These are phyloP conservation scores for Spodoptera picta DNA, from an alignment of 2,888 invertebrate genomes.

Conservation along the genomic window DNA sequence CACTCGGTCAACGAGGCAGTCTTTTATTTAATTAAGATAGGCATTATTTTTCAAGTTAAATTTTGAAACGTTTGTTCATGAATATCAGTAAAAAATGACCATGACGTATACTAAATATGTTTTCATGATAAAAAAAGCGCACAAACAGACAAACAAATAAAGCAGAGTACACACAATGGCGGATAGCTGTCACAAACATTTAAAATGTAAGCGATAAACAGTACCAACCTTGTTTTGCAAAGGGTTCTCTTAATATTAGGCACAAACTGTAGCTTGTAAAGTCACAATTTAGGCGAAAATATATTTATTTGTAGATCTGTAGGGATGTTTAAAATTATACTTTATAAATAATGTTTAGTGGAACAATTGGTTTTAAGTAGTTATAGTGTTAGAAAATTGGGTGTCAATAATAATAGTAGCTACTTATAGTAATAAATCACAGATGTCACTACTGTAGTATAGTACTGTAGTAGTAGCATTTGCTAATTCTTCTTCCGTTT, in stretches of 20 bases:
- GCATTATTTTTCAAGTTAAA: too few species aligned
- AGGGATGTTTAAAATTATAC: not conserved
- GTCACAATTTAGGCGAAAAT: constrained; percentile 6
- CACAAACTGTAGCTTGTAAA: constrained; percentile 14
- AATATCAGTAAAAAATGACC: not conserved
- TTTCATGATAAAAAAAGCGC: constrained; percentile 27
- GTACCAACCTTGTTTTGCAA: constrained; percentile 81
- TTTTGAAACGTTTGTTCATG: too few species aligned
- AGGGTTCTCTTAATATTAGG: constrained; percentile 64
- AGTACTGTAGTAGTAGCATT: too few species aligned
- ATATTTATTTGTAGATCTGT: not conserved
- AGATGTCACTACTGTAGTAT: too few species aligned
- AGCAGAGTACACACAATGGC: constrained; percentile 68
- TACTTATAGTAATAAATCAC: too few species aligned
- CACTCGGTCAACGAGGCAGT: too few species aligned
- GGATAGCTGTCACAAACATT: constrained; percentile 69
- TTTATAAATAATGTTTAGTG: too few species aligned
- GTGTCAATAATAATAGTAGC: too few species aligned
- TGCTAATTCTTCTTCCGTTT: too few species aligned
- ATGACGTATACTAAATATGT: constrained; percentile 45
- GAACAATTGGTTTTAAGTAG: too few species aligned
- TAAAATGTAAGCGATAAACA: constrained; percentile 61
- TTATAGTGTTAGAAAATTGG: too few species aligned
- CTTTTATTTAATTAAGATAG: too few species aligned
- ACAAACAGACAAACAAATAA: constrained; percentile 60